Evolutionary conservation across 2,113 vertebrate genomes (phyloP), one percentile per base, ranked within the genome.

Genomic region (Lepus europaeus): DNA sequence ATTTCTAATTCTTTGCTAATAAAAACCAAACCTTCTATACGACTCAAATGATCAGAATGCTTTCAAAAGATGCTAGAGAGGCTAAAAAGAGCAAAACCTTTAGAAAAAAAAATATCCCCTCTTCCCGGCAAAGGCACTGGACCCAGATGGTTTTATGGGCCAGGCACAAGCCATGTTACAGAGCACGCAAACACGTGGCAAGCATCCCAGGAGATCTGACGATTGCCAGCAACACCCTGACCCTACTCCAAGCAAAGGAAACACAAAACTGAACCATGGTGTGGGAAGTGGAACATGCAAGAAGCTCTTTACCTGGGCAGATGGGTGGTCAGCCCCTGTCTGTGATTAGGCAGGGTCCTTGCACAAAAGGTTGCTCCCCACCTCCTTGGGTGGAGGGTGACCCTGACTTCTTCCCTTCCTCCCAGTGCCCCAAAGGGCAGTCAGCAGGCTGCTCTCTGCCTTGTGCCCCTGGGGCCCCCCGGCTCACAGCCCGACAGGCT

Each of bases 401-500:
- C 27, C 83, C 25, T 33, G 0, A 0, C 23, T 1, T 4, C 6
- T 10, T 63, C 49, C 20, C 23, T 68, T 49, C 81, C 74, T 49
- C 81, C 78, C 36, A 23, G 80, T 36, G 33, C 25, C 56, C 59
- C 33, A 81, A n/a, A 23, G 17, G 8, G 25, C n/a, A 73, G 22
- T n/a, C 14, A 11, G 29, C 22, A 63, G 10, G 29, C 69, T 5
- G 1, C 19, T 61, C 4, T 49, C 84, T 23, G 3, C 6, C 51
- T 13, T 51, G 61, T 8, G 64, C n/a, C 29, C 9, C 36, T 25
- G 9, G 29, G 39, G 0, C 11, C 56, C 17, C 51, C 68, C 2
- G 23, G 69, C 83, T 29, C 39, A 2, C 20, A 27, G 39, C 51
- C 53, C 0, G 3, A 9, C 1, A 3, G 0, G 0, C 27, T 3